Base-by-base conservation (phyloP, 2,888 invertebrate species). In the Phoenoteleia sp. region DNA sequence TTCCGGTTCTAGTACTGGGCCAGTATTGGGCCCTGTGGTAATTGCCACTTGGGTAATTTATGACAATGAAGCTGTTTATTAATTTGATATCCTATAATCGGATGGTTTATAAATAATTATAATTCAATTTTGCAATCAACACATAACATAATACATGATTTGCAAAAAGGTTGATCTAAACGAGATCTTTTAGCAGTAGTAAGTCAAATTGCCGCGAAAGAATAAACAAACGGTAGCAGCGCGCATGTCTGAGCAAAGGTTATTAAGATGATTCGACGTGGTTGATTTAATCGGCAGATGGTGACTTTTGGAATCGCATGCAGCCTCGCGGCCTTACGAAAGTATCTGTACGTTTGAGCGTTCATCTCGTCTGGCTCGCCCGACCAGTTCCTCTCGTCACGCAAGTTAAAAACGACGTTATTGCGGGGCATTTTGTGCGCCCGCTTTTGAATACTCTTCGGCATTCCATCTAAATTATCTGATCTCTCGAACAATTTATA, bases 371-470 rank as follows among this genome's bases (percentile, higher is more conserved):
- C 71, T 47, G 45, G 47, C 77, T 77, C 52, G 66, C 69, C 72
- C 66, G 72, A 72, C 80, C 80, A 80, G 72, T 80, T 72, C 39
- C 64, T 64, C 79, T 72, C 72, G 49, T 80, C 80, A 80, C 72
- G 80, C 80, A 23, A 77, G 69, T 71, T 62, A 62, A 69, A 66
- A 77, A 49, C 64, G 67, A 67, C 33, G 45, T 45, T 62, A 56
- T 58, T 13, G 17, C 27, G 17, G 11, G 47, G 21, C 36, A 58
- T 42, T 67, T 62, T 25, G 49, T 25, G 36, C 49, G 27, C 29
- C n/a, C 13, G n/a, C 49, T 11, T 29, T 58, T 29, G 36, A 33
- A 52, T 29, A 17, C 54, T 17, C 58, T 39, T 52, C 42, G 49
- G 54, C 66, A 56, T 76, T 76, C 56, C 76, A 25, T 66, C 42